phyloP scores from a whole-genome alignment of 2,888 invertebrate genomes.

The Rhagium mordax region DNA sequence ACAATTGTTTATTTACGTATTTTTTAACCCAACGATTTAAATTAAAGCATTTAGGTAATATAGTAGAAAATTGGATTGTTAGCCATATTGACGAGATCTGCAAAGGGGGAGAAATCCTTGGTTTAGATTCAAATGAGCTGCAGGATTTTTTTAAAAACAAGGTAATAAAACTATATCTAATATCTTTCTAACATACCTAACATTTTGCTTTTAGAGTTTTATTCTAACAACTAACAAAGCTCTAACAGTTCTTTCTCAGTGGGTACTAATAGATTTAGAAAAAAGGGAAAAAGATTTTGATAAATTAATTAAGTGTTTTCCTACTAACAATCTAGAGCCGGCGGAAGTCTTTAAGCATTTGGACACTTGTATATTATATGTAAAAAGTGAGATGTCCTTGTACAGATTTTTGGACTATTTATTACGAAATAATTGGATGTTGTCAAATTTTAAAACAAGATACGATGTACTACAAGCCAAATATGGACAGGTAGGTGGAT shows the following conservation, averaged over 20 bases:
- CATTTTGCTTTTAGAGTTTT: slow-evolving; percentile 61
- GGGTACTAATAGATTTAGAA: slow-evolving; percentile 71
- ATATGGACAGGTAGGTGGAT: slow-evolving; percentile 68
- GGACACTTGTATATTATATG: slow-evolving; percentile 74
- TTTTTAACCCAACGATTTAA: slow-evolving; percentile 76
- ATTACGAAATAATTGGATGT: slow-evolving; percentile 70
- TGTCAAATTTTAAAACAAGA: slow-evolving; percentile 70
- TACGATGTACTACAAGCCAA: slow-evolving; percentile 70
- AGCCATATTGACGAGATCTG: slow-evolving; percentile 72
- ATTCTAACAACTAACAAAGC: slow-evolving; percentile 68
- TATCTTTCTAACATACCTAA: neutral
- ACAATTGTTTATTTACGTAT: slow-evolving; percentile 77
- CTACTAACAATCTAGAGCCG: slow-evolving; percentile 71
- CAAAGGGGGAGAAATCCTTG: slow-evolving; percentile 73
- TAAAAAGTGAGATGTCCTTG: slow-evolving; percentile 74
- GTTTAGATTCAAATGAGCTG: slow-evolving; percentile 70
- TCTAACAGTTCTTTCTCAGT: slow-evolving; percentile 72
- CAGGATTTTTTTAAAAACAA: slow-evolving; percentile 73
- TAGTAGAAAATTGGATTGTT: slow-evolving; percentile 73
- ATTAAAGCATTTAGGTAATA: slow-evolving; percentile 73
- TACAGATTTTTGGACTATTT: slow-evolving; percentile 72
- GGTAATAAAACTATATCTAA: slow-evolving; percentile 55
- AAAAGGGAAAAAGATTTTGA: slow-evolving; percentile 74
- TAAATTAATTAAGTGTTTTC: slow-evolving; percentile 71
- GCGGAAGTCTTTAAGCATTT: slow-evolving; percentile 72